Evolutionary conservation across 2,888 invertebrate genomes (phyloP).

Genomic region (Drosophila atroscutellata): DNA sequence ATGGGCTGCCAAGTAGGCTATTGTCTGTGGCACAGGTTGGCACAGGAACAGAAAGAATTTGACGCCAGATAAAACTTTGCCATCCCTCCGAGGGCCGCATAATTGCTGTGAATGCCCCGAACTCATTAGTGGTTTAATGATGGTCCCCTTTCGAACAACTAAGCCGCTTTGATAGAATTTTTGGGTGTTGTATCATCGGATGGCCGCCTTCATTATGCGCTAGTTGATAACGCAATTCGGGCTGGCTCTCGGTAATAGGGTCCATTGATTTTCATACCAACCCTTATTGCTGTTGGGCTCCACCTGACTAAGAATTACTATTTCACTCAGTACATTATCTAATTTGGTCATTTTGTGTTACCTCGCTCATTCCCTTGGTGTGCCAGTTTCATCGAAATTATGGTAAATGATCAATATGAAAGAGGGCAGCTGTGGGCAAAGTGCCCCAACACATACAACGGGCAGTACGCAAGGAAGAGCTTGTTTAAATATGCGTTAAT

Average conservation of each 20-base stretch:
- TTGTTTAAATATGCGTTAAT: slow-evolving; percentile 76
- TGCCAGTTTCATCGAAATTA: slow-evolving; percentile 73
- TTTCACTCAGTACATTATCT: slow-evolving; percentile 29
- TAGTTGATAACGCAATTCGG: slow-evolving; percentile 41
- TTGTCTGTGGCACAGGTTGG: slow-evolving; percentile 21
- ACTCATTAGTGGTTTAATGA: slow-evolving; percentile 72
- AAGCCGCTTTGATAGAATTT: slow-evolving; percentile 68
- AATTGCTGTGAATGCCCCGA: slow-evolving; percentile 65
- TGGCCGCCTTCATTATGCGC: slow-evolving; percentile 69
- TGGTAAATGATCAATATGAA: slow-evolving; percentile 58
- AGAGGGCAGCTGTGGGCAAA: slow-evolving; percentile 1
- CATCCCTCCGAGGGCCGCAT: slow-evolving; percentile 45
- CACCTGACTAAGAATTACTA: slow-evolving; percentile 18
- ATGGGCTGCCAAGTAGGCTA: slow-evolving; percentile 17
- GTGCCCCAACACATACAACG: slow-evolving; percentile 4
- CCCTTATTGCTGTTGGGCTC: neutral
- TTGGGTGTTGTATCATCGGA: slow-evolving; percentile 68
- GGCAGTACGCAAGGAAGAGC: slow-evolving; percentile 17
- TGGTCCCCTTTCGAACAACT: slow-evolving; percentile 27
- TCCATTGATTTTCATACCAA: slow-evolving; percentile 12
- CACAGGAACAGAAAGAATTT: slow-evolving; percentile 31
- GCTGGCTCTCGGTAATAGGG: slow-evolving; percentile 16
- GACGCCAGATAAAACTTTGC: slow-evolving; percentile 46
- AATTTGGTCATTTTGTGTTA: slow-evolving; percentile 38
- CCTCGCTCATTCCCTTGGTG: slow-evolving; percentile 35